These are phyloP conservation scores for Colistium nudipinnis DNA, from an alignment of 2,113 vertebrate genomes.

Conservation along the genomic window DNA sequence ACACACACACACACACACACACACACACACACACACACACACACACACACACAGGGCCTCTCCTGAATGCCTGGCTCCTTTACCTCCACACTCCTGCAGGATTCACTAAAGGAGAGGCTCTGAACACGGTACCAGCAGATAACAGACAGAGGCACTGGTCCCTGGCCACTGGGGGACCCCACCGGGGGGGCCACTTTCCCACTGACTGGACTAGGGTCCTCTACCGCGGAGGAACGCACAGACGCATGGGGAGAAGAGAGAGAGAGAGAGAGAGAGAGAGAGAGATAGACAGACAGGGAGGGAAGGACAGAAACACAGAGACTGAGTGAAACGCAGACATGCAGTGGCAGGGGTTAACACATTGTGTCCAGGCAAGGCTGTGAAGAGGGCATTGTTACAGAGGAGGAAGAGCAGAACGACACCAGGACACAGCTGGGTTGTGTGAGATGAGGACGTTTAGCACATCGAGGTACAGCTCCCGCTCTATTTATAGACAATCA, in stretches of 20 bases:
- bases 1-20: slow-evolving; percentile 28
- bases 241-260: slow-evolving; percentile 62
- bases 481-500: slow-evolving; percentile 44
- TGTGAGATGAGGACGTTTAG: slow-evolving; percentile 43
- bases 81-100: slow-evolving; percentile 89
- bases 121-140: slow-evolving; percentile 89
- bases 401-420: slow-evolving; percentile 67
- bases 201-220: slow-evolving; percentile 86
- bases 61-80: slow-evolving; percentile 77
- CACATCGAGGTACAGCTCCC: slow-evolving; percentile 58
- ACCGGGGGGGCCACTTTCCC: slow-evolving; percentile 81
- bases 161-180: slow-evolving; percentile 85
- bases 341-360: slow-evolving; percentile 70
- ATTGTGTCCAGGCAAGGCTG: slow-evolving; percentile 71
- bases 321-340: slow-evolving; percentile 78
- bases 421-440: slow-evolving; percentile 39
- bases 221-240: slow-evolving; percentile 81
- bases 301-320: slow-evolving; percentile 78
- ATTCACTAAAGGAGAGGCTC: slow-evolving; percentile 89
- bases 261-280: slow-evolving; percentile 36
- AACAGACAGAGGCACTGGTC: slow-evolving; percentile 85
- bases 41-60: slow-evolving; percentile 42
- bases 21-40: slow-evolving; percentile 26
- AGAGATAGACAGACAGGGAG: slow-evolving; percentile 72
- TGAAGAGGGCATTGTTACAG: slow-evolving; percentile 72